phyloP scores from a whole-genome alignment of 2,113 vertebrate species.

The Diadophis punctatus region DNA sequence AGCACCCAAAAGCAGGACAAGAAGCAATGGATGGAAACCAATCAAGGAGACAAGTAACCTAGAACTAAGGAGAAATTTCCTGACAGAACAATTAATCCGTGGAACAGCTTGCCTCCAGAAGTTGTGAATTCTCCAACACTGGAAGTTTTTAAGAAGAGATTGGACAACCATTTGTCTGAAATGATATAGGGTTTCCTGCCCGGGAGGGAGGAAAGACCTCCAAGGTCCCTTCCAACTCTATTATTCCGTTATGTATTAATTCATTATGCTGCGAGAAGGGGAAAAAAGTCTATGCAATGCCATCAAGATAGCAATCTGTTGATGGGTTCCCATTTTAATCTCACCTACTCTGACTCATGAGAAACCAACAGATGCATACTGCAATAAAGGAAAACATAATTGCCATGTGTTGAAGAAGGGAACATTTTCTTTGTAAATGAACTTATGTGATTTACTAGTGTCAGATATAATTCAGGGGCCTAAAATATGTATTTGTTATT shows the following conservation, averaged over 20 bases:
- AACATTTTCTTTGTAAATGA: not conserved
- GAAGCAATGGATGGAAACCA: not conserved
- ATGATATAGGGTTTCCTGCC: not conserved
- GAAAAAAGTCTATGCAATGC: not conserved
- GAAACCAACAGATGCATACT: not conserved
- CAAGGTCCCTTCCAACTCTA: not conserved
- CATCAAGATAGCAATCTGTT: not conserved
- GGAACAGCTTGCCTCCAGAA: not conserved
- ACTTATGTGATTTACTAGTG: not conserved
- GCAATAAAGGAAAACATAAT: constrained; percentile 25
- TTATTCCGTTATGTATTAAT: not conserved
- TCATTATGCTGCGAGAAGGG: not conserved
- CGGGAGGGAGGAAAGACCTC: fast-evolving
- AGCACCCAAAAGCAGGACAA: too few species aligned
- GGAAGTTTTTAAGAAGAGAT: not conserved
- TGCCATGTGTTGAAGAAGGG: not conserved
- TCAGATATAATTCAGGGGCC: constrained; percentile 1
- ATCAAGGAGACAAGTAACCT: not conserved
- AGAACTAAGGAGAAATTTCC: not conserved
- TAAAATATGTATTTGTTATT: constrained; percentile 14
- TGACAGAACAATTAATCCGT: not conserved
- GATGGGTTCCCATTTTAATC: constrained; percentile 6
- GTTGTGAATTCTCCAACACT: not conserved
- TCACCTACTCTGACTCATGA: not conserved
- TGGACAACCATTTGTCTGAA: not conserved